Evolutionary conservation across 2,113 vertebrate genomes (phyloP).

Genomic region (Ceyx cyanopectus): DNA sequence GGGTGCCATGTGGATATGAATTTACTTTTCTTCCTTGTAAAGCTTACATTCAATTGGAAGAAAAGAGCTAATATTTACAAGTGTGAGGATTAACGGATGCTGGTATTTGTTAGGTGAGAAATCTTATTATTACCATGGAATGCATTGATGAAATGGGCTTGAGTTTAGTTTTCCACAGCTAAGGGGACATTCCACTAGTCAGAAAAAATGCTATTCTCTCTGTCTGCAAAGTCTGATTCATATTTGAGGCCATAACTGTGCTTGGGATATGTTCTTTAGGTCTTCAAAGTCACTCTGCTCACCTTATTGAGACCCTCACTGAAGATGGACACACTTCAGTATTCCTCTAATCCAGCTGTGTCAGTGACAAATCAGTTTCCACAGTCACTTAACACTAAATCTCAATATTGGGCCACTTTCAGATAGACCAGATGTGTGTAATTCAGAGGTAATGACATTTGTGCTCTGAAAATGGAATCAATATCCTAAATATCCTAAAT

Average conservation of each 20-base stretch:
- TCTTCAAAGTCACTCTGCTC: neutral
- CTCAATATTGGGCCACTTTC: neutral
- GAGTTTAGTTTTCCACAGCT: neutral
- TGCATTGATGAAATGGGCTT: neutral
- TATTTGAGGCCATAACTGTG: neutral
- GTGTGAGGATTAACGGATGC: slow-evolving; percentile 26
- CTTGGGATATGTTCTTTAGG: neutral
- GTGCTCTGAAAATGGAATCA: neutral
- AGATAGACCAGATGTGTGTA: neutral
- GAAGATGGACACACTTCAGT: neutral
- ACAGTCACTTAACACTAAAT: neutral
- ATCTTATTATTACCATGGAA: slow-evolving; percentile 15
- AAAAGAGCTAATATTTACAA: slow-evolving; percentile 60
- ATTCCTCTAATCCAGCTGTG: neutral
- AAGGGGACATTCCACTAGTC: neutral
- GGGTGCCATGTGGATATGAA: neutral
- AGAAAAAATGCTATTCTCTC: neutral
- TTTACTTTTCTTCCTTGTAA: slow-evolving; percentile 39
- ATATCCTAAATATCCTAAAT: neutral
- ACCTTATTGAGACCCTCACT: neutral
- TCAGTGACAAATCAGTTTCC: slow-evolving; percentile 13
- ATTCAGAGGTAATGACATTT: slow-evolving; percentile 13
- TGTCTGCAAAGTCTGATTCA: neutral
- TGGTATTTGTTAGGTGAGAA: slow-evolving; percentile 13
- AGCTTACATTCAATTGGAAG: slow-evolving; percentile 13